These are phyloP conservation scores for Ctenodactylus gundi DNA, from an alignment of 2,113 vertebrate genomes.

Conservation along the genomic window DNA sequence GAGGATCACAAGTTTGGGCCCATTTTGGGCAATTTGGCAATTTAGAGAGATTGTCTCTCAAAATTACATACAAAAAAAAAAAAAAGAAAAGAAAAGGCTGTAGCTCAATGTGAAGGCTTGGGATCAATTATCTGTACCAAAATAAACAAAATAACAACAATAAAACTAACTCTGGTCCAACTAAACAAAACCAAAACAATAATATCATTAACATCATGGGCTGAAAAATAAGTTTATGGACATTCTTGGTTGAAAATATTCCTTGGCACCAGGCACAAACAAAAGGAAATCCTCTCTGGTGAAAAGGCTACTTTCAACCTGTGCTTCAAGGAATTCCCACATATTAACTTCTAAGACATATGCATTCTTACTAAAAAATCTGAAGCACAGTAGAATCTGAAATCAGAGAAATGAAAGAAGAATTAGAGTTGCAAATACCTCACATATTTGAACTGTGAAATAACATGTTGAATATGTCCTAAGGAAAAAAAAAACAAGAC, in stretches of 20 bases:
- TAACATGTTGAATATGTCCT: neutral
- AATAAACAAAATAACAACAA: no score
- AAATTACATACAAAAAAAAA: no score
- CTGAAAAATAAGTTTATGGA: neutral
- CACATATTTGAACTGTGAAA: neutral
- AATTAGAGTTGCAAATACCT: neutral
- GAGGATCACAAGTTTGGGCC: no score
- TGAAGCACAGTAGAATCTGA: conserved; percentile 35
- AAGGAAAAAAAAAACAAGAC: neutral
- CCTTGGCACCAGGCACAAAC: neutral
- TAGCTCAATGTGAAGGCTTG: no score
- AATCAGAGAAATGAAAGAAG: neutral
- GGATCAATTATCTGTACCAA: no score
- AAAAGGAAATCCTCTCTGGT: neutral
- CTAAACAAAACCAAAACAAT: neutral
- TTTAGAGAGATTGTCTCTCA: no score
- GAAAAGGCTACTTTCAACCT: neutral
- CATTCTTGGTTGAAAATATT: neutral
- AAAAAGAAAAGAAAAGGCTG: no score
- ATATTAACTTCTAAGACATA: neutral
- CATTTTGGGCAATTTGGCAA: no score
- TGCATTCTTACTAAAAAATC: neutral
- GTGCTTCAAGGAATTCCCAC: neutral
- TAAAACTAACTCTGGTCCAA: no score
- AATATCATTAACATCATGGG: neutral